phyloP scores from a whole-genome alignment of 2,888 invertebrate species.

The Reticulitermes lucifugus region DNA sequence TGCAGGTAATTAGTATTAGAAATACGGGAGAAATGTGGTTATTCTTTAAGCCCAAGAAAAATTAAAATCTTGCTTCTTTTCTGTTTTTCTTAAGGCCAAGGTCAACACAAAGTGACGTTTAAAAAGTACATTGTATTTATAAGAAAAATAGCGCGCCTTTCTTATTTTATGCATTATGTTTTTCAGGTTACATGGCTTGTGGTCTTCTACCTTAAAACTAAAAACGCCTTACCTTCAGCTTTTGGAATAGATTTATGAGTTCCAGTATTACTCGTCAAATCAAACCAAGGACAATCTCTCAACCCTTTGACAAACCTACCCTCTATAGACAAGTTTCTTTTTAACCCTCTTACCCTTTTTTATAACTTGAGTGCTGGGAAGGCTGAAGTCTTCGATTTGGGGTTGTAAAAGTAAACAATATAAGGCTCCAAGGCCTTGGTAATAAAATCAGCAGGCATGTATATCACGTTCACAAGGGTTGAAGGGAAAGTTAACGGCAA shows the following conservation, averaged over 20 bases:
- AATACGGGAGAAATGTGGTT: too few relatives aligned
- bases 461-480: not conserved
- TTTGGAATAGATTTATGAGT: not conserved
- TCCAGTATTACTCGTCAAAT: not conserved
- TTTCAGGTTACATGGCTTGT: too few relatives aligned
- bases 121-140: too few relatives aligned
- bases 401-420: conserved; percentile 17
- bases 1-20: too few relatives aligned
- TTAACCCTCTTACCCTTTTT: not conserved
- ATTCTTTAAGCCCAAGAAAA: too few relatives aligned
- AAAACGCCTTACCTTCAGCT: not conserved
- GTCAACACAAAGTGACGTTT: too few relatives aligned
- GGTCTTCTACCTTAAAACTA: too few relatives aligned
- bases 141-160: too few relatives aligned
- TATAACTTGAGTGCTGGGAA: not conserved
- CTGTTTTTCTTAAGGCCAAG: too few relatives aligned
- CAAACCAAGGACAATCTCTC: not conserved
- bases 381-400: not conserved
- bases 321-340: not conserved
- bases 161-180: too few relatives aligned
- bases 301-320: not conserved
- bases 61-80: too few relatives aligned
- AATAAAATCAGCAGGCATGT: not conserved
- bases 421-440: not conserved
- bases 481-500: not conserved